Percentiles rank a stretch among this genome's conserved stretches.
Conservation (phyloP, 2,113 vertebrate species). For the Sander lucioperca region DNA sequence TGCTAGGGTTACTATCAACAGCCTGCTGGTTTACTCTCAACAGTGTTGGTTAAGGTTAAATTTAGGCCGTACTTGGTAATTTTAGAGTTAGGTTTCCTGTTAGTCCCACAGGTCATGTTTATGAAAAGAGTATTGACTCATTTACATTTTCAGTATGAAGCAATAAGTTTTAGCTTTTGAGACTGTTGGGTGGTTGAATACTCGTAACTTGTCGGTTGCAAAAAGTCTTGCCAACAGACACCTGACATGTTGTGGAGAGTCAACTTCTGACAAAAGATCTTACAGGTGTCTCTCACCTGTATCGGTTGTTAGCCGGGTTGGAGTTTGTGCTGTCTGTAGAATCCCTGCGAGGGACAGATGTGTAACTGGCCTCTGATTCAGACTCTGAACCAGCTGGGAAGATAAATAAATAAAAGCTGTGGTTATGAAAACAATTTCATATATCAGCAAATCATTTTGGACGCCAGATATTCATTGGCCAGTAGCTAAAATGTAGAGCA, state of each 20-base stretch:
- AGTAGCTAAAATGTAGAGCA: too few relatives aligned
- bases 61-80: neutral
- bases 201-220: neutral
- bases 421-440: neutral
- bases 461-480: neutral
- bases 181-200: too few relatives aligned
- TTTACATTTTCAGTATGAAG: too few relatives aligned
- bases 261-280: neutral
- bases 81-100: slow-evolving; percentile 10
- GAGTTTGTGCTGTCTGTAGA: slow-evolving; percentile 40
- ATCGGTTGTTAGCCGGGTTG: slow-evolving; percentile 25
- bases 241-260: neutral
- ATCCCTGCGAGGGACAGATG: slow-evolving; percentile 55
- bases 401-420: neutral
- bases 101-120: neutral
- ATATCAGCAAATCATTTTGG: neutral
- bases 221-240: neutral
- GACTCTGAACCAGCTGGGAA: slow-evolving; percentile 72
- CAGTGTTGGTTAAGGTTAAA: neutral
- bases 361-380: slow-evolving; percentile 81
- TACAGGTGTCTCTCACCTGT: slow-evolving; percentile 63
- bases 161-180: neutral
- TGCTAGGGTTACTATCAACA: slow-evolving; percentile 10
- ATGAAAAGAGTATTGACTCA: too few relatives aligned
- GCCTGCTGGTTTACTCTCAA: slow-evolving; percentile 27